phyloP scores from a whole-genome alignment of 2,888 invertebrate species.

The Zonitis immaculata region DNA sequence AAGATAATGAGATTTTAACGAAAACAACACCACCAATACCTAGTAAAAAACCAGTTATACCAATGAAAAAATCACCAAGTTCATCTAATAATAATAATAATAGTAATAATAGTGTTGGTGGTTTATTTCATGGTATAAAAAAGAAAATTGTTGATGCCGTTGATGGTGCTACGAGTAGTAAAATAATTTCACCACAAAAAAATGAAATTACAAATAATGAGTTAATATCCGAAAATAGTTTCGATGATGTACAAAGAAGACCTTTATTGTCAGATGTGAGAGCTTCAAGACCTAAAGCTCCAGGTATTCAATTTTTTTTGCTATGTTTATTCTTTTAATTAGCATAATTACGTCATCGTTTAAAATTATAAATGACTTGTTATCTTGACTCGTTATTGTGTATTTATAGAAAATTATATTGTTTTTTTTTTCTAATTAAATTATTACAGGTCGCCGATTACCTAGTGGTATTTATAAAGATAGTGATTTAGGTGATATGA shows the following conservation, averaged over 20 bases:
- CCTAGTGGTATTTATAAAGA: conserved; percentile 53
- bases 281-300: conserved; percentile 62
- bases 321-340: no score
- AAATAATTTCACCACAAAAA: conserved; percentile 33
- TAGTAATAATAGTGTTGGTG: conserved; percentile 38
- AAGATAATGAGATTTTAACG: conserved; percentile 31
- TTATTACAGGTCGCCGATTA: conserved; percentile 52
- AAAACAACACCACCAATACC: conserved; percentile 52
- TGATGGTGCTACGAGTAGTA: conserved; percentile 52
- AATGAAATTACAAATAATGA: conserved; percentile 32
- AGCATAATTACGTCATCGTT: neutral
- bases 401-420: no score
- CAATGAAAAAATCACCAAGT: conserved; percentile 64
- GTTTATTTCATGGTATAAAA: conserved; percentile 55
- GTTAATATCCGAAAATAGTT: conserved; percentile 47
- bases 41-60: conserved; percentile 61
- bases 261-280: conserved; percentile 63
- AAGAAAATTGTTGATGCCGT: conserved; percentile 45
- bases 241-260: conserved; percentile 63
- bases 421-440: neutral
- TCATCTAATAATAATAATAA: conserved; percentile 33
- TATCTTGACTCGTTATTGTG: no score
- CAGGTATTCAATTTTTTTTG: conserved; percentile 39
- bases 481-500: conserved; percentile 30
- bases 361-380: neutral